Evolutionary conservation across 2,113 vertebrate species (phyloP), one percentile per base, ranked within the genome.

Genomic region (Cairina moschata): DNA sequence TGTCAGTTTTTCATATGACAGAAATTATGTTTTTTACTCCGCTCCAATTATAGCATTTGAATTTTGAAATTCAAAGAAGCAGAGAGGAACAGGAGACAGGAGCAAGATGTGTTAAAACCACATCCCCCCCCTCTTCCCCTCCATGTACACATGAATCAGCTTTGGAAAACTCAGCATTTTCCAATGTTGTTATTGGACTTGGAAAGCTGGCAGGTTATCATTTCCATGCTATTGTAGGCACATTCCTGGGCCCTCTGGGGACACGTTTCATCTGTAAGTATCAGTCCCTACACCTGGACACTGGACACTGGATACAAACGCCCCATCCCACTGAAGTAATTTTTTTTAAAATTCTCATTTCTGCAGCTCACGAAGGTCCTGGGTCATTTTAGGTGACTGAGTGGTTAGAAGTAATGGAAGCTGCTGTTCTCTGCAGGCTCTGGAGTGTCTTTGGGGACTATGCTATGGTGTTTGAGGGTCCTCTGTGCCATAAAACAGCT

Each of bases 21-120:
- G 34, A 84, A 87, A 58, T 63, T 90, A 29, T 92, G 62, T 13
- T 34, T 97, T 85, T 87, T 78, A 52, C 86, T 84, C 54, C 17
- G 16, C 14, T 91, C 96, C 78, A 92, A 80, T 91, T 93, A 97
- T 91, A 95, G 93, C 82, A 84, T 66, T 44, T 87, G 44, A 69
- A 91, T 94, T 87, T 91, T 95, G 71, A 91, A 95, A 91, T 79
- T 76, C 63, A 79, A 85, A 93, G 73, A 69, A 92, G 74, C 31
- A 44, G 75, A 68, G 85, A 82, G 83, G 82, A 97, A 91, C 74
- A 92, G 86, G 67, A 76, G 87, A 67, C 58, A 92, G 82, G 84
- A 89, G 36, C 6, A 86, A 88, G 69, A 92, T 75, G 69, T 91
- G 77, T 88, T 89, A 89, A 95, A 87, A 31, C 26, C n/a, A 59